phyloP scores from a whole-genome alignment of 2,888 invertebrate genomes.

The Stramonita haemastoma region DNA sequence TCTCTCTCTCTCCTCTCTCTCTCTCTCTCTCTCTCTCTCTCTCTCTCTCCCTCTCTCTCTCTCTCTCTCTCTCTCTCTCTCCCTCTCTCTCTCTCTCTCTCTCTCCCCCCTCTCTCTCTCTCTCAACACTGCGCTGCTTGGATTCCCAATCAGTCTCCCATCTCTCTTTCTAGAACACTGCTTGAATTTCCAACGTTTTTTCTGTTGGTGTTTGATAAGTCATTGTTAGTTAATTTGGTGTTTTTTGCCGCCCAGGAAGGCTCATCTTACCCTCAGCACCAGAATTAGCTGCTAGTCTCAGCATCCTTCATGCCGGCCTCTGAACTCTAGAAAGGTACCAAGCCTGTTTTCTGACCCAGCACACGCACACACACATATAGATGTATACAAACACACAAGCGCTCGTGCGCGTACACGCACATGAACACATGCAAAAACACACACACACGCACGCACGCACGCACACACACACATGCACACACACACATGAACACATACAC shows the following conservation, averaged over 20 bases:
- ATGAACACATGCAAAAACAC: background rate
- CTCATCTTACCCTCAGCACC: no score
- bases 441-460: background rate
- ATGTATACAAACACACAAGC: background rate
- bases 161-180: background rate
- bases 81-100: no score
- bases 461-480: background rate
- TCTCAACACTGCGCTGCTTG: background rate
- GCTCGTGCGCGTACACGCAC: no score
- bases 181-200: no score
- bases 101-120: background rate
- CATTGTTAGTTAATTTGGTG: background rate
- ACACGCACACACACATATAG: background rate
- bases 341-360: no score
- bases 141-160: background rate
- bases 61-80: background rate
- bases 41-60: conserved; percentile 17
- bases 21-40: conserved; percentile 14
- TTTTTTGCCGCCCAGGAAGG: background rate
- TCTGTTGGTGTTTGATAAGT: background rate
- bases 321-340: no score
- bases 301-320: no score
- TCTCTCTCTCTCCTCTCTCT: background rate
- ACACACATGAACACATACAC: no score
- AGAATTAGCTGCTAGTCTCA: no score